Percentiles rank a stretch among this genome's conserved stretches.
Evolutionary conservation across 2,797 vertebrate species (phyloP).

Genomic region (Phoebastria nigripes): DNA sequence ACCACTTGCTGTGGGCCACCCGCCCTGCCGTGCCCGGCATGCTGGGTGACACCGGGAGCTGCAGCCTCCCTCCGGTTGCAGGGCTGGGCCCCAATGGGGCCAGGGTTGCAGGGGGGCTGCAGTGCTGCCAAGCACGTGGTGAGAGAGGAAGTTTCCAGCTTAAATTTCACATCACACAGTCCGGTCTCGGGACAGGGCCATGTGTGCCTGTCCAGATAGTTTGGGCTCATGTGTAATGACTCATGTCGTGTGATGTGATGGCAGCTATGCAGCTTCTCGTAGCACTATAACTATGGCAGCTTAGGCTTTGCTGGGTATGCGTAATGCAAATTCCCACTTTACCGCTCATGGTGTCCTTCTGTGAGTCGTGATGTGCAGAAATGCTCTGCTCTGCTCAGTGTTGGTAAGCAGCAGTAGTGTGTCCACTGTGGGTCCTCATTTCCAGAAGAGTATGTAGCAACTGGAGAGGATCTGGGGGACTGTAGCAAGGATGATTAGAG

Average conservation of each 20-base stretch:
- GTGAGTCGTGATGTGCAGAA: fast-evolving
- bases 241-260: fast-evolving
- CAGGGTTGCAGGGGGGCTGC: background rate
- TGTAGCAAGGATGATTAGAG: background rate
- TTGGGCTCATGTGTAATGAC: background rate
- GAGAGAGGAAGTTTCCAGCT: background rate
- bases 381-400: background rate
- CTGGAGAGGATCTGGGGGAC: background rate
- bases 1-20: background rate
- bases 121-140: fast-evolving
- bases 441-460: background rate
- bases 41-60: background rate
- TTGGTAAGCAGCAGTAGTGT: background rate
- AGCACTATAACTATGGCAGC: fast-evolving
- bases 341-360: fast-evolving
- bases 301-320: background rate
- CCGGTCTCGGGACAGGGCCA: fast-evolving
- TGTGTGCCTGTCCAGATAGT: fast-evolving
- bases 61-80: background rate
- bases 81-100: too few species aligned
- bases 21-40: fast-evolving
- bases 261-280: background rate
- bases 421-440: background rate
- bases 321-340: fast-evolving
- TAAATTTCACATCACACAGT: fast-evolving